A percentile compares a stretch with the other conserved stretches of the same genome.
phyloP scores from a whole-genome alignment of 1,140 invertebrate genomes.

The Drosophila lacertosa region DNA sequence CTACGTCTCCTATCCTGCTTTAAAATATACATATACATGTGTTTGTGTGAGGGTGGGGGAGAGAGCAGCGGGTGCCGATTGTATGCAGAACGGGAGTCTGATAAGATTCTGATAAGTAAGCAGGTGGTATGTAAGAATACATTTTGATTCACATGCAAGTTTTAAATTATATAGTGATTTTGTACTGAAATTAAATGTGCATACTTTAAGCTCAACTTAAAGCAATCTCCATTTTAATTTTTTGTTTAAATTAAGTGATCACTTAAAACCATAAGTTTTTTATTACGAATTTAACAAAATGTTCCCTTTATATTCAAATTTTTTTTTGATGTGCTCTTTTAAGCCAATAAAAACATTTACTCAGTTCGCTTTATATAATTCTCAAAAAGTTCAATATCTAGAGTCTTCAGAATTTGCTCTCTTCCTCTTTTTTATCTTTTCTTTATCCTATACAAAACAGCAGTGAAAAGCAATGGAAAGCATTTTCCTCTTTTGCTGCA shows the following conservation, averaged over 20 bases:
- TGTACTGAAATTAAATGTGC: background rate
- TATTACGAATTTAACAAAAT: conserved; percentile 1
- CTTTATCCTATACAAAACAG: conserved; percentile 32
- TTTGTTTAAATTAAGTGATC: background rate
- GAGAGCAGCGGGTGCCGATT: conserved; percentile 19
- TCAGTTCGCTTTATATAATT: conserved; percentile 34
- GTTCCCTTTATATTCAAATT: background rate
- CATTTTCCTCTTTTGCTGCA: conserved; percentile 37
- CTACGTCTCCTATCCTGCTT: conserved; percentile 54
- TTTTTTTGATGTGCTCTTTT: background rate
- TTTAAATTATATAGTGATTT: background rate
- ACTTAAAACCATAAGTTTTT: background rate
- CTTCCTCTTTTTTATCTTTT: background rate
- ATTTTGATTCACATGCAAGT: background rate
- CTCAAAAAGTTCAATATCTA: conserved; percentile 26
- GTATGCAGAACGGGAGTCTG: conserved; percentile 17
- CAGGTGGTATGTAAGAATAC: conserved; percentile 1
- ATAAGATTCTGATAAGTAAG: background rate
- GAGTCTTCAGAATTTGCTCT: conserved; percentile 9
- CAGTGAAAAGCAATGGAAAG: conserved; percentile 36
- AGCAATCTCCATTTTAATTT: too few species aligned
- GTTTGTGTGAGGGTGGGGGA: conserved; percentile 14
- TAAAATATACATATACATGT: conserved; percentile 58
- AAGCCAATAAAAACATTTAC: conserved; percentile 18
- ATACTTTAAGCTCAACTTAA: background rate